Base-by-base conservation (phyloP, 2,797 vertebrate genomes). In the Remorina albescens region DNA sequence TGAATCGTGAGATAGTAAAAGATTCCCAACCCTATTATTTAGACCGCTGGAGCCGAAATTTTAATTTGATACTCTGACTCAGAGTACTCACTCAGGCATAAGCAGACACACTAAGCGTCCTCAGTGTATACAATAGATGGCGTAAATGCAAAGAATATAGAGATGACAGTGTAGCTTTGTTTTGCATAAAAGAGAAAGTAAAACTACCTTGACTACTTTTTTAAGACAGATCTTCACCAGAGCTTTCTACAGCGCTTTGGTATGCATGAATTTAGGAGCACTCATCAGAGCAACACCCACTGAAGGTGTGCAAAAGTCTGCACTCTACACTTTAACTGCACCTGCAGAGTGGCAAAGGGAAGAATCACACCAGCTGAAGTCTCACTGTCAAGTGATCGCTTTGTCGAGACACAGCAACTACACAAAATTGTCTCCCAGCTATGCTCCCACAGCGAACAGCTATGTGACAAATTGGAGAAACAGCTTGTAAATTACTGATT, bases 401-500 rank as follows among this genome's bases (percentile, higher is more conserved):
- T 63, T 58, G 63, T 36, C 18, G n/a, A 68, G 64, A 74, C 41
- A 11, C 12, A 12, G 39, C 84, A 54, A 72, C 53, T 4, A 12
- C 53, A 67, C 55, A 74, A 70, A 72, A 70, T 57, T 36, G 21
- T 57, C 62, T 53, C 37, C 7, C 10, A 67, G 65, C 36, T 0
- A 6, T 50, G 51, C 57, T 50, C 49, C 62, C 39, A 59, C 67
- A 23, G 64, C 61, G 80, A 71, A 81, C 54, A 21, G 71, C 56
- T 55, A 49, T 2, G 18, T 65, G 70, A 82, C 60, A 73, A 82
- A 82, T 70, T 57, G 53, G 28, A 3, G 50, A 74, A 86, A 71
- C 83, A 74, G 81, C 77, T 86, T 78, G 83, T 60, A 58, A 78
- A 69, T 76, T 44, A 41, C 71, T 78, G 67, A 81, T 78, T 81